These are phyloP conservation scores for Baronia brevicornis DNA, from an alignment of 2,888 invertebrate species.

Conservation along the genomic window DNA sequence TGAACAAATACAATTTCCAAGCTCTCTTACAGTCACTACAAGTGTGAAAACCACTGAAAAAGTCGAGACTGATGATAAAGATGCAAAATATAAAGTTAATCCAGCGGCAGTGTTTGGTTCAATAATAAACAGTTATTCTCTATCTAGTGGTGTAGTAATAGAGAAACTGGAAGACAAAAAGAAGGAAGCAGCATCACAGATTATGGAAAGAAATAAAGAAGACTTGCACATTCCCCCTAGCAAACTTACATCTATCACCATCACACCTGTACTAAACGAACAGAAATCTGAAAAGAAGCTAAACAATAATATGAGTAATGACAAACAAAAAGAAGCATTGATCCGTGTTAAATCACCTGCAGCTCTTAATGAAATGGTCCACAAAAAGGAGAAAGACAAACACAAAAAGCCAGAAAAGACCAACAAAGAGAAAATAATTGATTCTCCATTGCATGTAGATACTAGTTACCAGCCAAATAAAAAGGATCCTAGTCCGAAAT, in stretches of 20 bases:
- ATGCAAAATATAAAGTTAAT: slow-evolving; percentile 25
- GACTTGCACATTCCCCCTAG: slow-evolving; percentile 57
- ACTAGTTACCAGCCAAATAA: slow-evolving; percentile 44
- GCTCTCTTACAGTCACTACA: slow-evolving; percentile 62
- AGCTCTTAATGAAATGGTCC: slow-evolving; percentile 60
- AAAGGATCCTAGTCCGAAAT: slow-evolving; percentile 46
- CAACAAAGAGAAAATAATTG: slow-evolving; percentile 37
- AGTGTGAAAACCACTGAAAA: slow-evolving; percentile 31
- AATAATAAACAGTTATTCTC: slow-evolving; percentile 38
- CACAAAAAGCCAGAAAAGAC: slow-evolving; percentile 36
- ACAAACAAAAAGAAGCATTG: slow-evolving; percentile 40
- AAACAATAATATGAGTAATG: slow-evolving; percentile 17
- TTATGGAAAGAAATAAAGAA: slow-evolving; percentile 37
- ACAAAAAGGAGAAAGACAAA: slow-evolving; percentile 35
- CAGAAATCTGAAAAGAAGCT: slow-evolving; percentile 35
- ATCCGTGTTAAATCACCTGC: slow-evolving; percentile 64
- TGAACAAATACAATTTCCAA: slow-evolving; percentile 60
- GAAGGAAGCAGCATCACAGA: slow-evolving; percentile 28
- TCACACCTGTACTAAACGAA: slow-evolving; percentile 52
- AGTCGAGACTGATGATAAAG: slow-evolving; percentile 23
- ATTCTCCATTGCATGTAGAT: slow-evolving; percentile 49
- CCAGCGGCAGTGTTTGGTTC: slow-evolving; percentile 32
- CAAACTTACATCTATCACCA: slow-evolving; percentile 64
- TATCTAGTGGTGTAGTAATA: slow-evolving; percentile 45
- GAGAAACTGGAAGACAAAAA: slow-evolving; percentile 45